Conservation (phyloP, 2,797 vertebrate species). For the Masticophis lateralis region DNA sequence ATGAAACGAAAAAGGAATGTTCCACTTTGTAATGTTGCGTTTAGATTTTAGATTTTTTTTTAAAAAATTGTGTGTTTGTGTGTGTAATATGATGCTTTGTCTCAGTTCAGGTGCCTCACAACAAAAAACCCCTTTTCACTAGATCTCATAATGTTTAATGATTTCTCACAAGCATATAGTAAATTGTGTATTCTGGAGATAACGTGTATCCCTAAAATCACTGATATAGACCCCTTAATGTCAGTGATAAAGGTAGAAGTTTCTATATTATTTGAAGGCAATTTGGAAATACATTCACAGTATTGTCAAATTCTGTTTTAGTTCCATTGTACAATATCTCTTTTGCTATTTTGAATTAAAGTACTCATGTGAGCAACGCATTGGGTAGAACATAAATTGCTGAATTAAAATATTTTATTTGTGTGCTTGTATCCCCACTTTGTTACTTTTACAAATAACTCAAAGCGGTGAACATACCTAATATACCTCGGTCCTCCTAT, state of each 20-base stretch:
- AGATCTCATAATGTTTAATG: background rate
- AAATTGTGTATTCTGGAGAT: background rate
- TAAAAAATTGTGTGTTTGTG: too few species aligned
- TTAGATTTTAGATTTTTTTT: background rate
- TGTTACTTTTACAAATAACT: too few species aligned
- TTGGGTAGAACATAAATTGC: background rate
- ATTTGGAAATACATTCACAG: background rate
- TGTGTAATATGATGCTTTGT: background rate
- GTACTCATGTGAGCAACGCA: background rate
- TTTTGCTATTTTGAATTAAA: background rate
- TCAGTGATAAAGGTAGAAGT: background rate
- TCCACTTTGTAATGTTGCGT: background rate
- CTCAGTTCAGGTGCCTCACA: background rate
- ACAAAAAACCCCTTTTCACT: background rate
- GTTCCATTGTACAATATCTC: background rate
- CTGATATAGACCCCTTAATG: background rate
- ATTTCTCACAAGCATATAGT: background rate
- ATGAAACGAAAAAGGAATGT: background rate
- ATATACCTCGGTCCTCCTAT: too few species aligned
- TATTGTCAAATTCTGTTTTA: background rate
- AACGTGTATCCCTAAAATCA: background rate
- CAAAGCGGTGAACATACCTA: too few species aligned
- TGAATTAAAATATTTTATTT: background rate
- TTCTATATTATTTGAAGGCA: background rate
- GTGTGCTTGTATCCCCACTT: too few species aligned